Conservation (phyloP, 2,797 vertebrate species). For the Periophthalmus magnuspinnatus region DNA sequence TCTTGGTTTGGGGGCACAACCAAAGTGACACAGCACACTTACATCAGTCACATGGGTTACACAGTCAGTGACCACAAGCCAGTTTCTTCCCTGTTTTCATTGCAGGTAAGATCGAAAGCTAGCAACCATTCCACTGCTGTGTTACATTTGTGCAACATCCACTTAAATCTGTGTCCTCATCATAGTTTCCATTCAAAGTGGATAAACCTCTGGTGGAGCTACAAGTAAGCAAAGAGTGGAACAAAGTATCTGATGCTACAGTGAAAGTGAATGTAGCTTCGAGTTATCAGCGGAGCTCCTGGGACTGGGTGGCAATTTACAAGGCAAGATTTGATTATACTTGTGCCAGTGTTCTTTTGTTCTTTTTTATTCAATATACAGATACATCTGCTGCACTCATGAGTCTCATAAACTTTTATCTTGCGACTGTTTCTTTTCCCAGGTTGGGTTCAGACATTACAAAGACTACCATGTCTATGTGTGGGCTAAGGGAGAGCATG, state of each 20-base stretch:
- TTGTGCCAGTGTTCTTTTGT: not conserved
- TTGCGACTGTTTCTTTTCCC: slow-evolving; percentile 1
- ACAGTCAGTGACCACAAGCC: slow-evolving; percentile 96
- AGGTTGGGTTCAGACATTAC: slow-evolving; percentile 82
- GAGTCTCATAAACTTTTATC: not conserved
- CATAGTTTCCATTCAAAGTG: slow-evolving; percentile 89
- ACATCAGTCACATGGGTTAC: slow-evolving; percentile 94
- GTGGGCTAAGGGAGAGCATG: slow-evolving; percentile 89
- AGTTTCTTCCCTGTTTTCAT: slow-evolving; percentile 87
- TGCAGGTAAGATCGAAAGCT: slow-evolving; percentile 80
- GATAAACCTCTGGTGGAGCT: slow-evolving; percentile 84
- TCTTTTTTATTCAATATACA: not conserved
- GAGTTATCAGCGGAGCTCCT: slow-evolving; percentile 90
- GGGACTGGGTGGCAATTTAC: slow-evolving; percentile 98
- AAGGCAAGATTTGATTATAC: slow-evolving; percentile 73
- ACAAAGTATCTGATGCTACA: slow-evolving; percentile 84
- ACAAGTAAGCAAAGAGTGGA: slow-evolving; percentile 89
- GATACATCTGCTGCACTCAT: not conserved
- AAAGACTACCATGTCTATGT: slow-evolving; percentile 94
- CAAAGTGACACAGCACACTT: slow-evolving; percentile 86
- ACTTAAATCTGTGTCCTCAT: not conserved
- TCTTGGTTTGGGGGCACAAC: slow-evolving; percentile 77
- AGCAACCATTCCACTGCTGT: not conserved
- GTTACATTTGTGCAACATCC: not conserved
- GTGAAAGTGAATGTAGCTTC: slow-evolving; percentile 83